Evolutionary conservation across 1,140 invertebrate genomes (phyloP).

Genomic region (Holotrichia oblita): DNA sequence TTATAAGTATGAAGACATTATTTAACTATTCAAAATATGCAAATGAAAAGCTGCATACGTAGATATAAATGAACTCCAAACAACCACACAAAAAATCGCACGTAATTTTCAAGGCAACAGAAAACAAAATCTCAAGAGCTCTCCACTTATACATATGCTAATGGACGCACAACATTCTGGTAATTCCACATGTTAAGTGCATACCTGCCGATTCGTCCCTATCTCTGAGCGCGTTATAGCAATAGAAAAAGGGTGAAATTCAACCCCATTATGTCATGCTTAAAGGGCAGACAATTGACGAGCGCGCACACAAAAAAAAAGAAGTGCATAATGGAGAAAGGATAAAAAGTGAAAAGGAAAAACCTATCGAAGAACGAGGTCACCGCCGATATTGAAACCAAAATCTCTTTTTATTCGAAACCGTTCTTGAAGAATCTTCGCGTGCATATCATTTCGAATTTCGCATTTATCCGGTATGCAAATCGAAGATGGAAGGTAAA

Average conservation of each 20-base stretch:
- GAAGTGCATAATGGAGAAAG: neutral
- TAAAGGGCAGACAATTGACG: constrained; percentile 31
- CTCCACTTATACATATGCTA: constrained; percentile 27
- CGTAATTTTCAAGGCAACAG: neutral
- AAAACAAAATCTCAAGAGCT: constrained; percentile 25
- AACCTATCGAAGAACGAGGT: constrained; percentile 7
- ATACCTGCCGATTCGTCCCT: neutral
- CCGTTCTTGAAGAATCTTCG: neutral
- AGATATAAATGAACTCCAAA: too few relatives aligned
- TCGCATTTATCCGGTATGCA: neutral
- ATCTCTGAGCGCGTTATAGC: neutral
- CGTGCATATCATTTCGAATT: constrained; percentile 18
- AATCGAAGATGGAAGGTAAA: constrained; percentile 1
- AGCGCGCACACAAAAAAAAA: constrained; percentile 17
- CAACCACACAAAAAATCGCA: too few relatives aligned
- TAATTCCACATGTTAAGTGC: constrained; percentile 12
- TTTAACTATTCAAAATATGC: too few relatives aligned
- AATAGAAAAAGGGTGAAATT: constrained; percentile 2
- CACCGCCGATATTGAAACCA: constrained; percentile 14
- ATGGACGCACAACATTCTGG: neutral
- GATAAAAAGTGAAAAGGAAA: constrained; percentile 7
- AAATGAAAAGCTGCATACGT: too few relatives aligned
- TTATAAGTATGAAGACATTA: too few relatives aligned
- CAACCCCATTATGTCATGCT: constrained; percentile 31
- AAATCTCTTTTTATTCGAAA: neutral